A percentile compares a stretch with the other conserved stretches of the same genome.
Conservation (phyloP, 2,888 invertebrate genomes). For the Volucella zonaria region DNA sequence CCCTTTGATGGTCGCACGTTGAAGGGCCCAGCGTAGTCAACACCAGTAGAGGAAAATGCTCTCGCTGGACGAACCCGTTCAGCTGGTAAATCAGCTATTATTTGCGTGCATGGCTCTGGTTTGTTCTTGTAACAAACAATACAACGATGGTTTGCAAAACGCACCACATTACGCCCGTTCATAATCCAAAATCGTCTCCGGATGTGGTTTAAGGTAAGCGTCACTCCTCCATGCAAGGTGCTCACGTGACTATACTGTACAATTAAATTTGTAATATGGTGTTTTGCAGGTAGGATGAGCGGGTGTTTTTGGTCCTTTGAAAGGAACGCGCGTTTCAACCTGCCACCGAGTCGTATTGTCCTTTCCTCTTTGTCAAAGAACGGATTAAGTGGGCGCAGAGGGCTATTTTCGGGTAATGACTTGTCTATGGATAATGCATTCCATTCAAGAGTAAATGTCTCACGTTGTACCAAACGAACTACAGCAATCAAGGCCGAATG, state of each 20-base stretch:
- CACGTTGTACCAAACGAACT: conserved; percentile 16
- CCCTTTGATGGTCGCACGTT: background rate
- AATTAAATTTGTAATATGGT: too few species aligned
- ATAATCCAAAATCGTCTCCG: background rate
- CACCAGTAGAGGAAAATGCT: background rate
- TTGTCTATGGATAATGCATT: conserved; percentile 17
- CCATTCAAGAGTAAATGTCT: conserved; percentile 36
- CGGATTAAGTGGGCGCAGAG: background rate
- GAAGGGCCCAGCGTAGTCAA: background rate
- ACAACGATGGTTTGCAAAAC: background rate
- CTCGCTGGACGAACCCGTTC: background rate
- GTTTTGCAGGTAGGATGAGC: too few species aligned
- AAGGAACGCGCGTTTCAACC: too few species aligned
- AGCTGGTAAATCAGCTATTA: background rate
- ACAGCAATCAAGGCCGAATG: background rate
- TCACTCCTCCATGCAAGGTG: background rate
- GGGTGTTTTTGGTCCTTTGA: too few species aligned
- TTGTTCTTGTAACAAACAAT: background rate
- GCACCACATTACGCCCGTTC: background rate
- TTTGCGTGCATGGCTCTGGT: background rate
- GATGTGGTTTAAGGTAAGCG: background rate
- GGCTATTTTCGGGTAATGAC: conserved; percentile 21
- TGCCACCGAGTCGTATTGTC: background rate
- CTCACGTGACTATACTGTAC: background rate
- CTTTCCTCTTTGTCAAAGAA: background rate